Evolutionary conservation across 2,888 invertebrate genomes (phyloP).

Genomic region (Oasisia sp.): DNA sequence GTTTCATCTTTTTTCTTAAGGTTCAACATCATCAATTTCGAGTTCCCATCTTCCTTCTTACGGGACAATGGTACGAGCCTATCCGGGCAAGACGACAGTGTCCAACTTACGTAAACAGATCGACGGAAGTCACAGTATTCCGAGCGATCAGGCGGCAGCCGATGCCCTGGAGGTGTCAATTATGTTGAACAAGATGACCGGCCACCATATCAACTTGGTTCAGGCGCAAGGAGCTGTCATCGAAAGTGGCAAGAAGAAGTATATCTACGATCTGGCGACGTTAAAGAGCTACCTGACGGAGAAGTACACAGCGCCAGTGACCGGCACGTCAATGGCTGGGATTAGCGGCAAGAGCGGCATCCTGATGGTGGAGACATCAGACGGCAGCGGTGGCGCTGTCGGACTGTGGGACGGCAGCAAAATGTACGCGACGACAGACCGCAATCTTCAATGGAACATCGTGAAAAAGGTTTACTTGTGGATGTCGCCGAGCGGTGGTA

Average conservation of each 20-base stretch:
- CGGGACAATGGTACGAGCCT: background rate
- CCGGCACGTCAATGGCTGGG: background rate
- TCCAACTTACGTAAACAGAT: background rate
- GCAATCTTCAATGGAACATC: background rate
- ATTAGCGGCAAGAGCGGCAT: background rate
- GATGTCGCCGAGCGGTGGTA: background rate
- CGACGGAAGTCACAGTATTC: background rate
- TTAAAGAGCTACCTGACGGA: background rate
- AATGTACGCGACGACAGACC: background rate
- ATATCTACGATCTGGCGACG: background rate
- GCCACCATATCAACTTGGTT: background rate
- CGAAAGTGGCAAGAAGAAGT: background rate
- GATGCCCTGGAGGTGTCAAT: background rate
- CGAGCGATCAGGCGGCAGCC: background rate
- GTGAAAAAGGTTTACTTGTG: background rate
- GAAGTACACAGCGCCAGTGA: background rate
- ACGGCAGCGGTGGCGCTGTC: background rate
- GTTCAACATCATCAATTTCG: background rate
- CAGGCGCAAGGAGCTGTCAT: background rate
- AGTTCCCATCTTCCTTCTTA: background rate
- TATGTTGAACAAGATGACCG: background rate
- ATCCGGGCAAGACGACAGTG: background rate
- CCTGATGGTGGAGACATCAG: background rate
- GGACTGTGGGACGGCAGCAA: background rate
- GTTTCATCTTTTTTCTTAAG: background rate